Evolutionary conservation across 2,888 invertebrate species (phyloP), one percentile per base, ranked within the genome.

Genomic region (Gandaritis pyraliata): DNA sequence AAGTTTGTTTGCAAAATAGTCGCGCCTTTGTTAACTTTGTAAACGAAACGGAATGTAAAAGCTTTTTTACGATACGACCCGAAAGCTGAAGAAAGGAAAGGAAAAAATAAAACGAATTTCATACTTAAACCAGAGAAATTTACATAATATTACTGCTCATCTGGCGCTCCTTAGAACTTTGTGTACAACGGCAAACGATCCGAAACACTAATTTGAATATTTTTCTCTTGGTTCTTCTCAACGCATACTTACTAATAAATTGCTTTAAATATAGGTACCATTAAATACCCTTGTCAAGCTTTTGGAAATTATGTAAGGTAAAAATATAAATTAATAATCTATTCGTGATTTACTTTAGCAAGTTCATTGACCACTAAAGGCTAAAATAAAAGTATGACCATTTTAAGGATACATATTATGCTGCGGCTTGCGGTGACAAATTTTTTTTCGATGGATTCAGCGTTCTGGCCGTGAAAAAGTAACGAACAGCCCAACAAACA

Each of bases 131-230:
- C 75, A 76, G 72, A 74, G 71, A 82, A 86, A 88, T 90, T 89
- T 89, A 83, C 88, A 90, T 89, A 82, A 88, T 87, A 88, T 88
- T 87, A 86, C 82, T 74, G 81, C 82, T 87, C 83, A 83, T 84
- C 80, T 78, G 76, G 72, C 68, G 66, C 66, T 69, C 65, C 68
- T 67, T 62, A 78, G 80, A 70, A 77, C 77, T 59, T 75, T 77
- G 76, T 81, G 71, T 81, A 84, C 76, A 78, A 75, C 78, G 73
- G 82, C 79, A 81, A 87, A 84, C 83, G 83, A 83, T 82, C 80
- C 81, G 75, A 73, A 81, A 82, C 81, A 80, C 63, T 76, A 82
- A 81, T 81, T 80, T 81, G 76, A 82, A 81, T 83, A 51, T 49
- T 43, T 48, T 76, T 79, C 46, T 46, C 77, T 80, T 75, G 33